Percentiles rank a stretch among this genome's conserved stretches.
phyloP scores from a whole-genome alignment of 2,797 vertebrate species.

The Poecilia wingei region DNA sequence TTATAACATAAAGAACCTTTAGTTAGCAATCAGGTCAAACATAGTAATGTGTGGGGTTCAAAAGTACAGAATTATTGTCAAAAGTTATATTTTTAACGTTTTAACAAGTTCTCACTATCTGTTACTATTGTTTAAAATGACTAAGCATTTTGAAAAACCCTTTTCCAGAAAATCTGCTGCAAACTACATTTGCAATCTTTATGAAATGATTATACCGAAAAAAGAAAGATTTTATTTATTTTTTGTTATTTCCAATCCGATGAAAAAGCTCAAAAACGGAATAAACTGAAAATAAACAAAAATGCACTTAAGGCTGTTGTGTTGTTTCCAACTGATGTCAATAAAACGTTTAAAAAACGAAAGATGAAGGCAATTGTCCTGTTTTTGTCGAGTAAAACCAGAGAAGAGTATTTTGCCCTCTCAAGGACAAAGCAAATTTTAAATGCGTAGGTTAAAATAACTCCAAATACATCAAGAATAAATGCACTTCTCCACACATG shows the following conservation, averaged over 20 bases:
- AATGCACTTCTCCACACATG: slow-evolving; percentile 32
- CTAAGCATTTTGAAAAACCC: slow-evolving; percentile 25
- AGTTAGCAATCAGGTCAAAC: slow-evolving; percentile 29
- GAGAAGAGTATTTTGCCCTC: slow-evolving; percentile 81
- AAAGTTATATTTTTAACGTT: slow-evolving; percentile 32
- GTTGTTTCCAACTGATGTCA: slow-evolving; percentile 21
- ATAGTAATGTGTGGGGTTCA: slow-evolving; percentile 21
- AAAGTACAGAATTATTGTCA: slow-evolving; percentile 1
- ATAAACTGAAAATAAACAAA: slow-evolving; percentile 59
- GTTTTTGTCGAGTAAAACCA: slow-evolving; percentile 65
- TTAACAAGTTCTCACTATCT: slow-evolving; percentile 33
- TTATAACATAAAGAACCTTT: slow-evolving; percentile 44
- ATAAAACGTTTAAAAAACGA: slow-evolving; percentile 38
- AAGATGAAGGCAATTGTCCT: slow-evolving; percentile 24
- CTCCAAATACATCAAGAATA: slow-evolving; percentile 54
- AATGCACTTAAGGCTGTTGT: slow-evolving; percentile 31
- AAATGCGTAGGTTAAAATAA: slow-evolving; percentile 84
- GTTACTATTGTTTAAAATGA: slow-evolving; percentile 44
- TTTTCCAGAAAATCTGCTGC: slow-evolving; percentile 12
- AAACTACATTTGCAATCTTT: slow-evolving; percentile 10
- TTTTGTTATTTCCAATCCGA: slow-evolving; percentile 34
- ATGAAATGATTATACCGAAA: slow-evolving; percentile 7
- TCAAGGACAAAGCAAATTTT: slow-evolving; percentile 89
- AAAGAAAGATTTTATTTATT: background rate
- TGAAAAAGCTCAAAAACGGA: slow-evolving; percentile 54